These are phyloP conservation scores for Passer montanus DNA, from an alignment of 2,113 vertebrate species.

Conservation along the genomic window DNA sequence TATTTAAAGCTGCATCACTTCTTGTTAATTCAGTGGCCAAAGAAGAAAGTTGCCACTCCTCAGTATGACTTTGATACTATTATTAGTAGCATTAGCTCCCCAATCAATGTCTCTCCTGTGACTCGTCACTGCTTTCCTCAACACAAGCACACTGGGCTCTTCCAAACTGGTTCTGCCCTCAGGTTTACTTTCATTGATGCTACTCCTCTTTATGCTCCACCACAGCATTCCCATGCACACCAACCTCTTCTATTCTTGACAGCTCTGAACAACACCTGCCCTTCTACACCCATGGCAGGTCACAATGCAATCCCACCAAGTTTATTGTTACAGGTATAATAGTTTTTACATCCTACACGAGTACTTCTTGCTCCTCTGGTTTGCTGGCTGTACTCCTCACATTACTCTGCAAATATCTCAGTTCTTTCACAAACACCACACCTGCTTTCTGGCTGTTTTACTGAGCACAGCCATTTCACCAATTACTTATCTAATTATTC, in stretches of 20 bases:
- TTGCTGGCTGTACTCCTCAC: slow-evolving; percentile 9
- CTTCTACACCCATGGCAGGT: background rate
- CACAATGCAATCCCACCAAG: background rate
- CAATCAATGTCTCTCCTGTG: background rate
- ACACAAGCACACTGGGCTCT: background rate
- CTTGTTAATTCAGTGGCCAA: background rate
- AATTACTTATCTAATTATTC: slow-evolving; percentile 47
- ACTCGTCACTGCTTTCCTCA: background rate
- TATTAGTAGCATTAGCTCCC: background rate
- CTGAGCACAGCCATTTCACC: background rate
- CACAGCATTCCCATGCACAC: background rate
- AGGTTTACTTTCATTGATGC: background rate
- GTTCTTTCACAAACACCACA: slow-evolving; percentile 11
- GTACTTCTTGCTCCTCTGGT: slow-evolving; percentile 56
- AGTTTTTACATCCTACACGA: background rate
- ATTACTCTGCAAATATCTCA: background rate
- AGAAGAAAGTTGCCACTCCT: slow-evolving; percentile 18
- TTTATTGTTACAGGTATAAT: background rate
- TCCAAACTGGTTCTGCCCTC: background rate
- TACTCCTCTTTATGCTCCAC: background rate
- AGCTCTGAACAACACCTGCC: background rate
- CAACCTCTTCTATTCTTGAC: background rate
- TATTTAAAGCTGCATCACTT: slow-evolving; percentile 27
- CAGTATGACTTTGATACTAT: background rate
- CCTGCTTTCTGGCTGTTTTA: slow-evolving; percentile 13